Evolutionary conservation across 2,797 vertebrate species (phyloP), one percentile per base, ranked within the genome.

Genomic region (Clamator glandarius): DNA sequence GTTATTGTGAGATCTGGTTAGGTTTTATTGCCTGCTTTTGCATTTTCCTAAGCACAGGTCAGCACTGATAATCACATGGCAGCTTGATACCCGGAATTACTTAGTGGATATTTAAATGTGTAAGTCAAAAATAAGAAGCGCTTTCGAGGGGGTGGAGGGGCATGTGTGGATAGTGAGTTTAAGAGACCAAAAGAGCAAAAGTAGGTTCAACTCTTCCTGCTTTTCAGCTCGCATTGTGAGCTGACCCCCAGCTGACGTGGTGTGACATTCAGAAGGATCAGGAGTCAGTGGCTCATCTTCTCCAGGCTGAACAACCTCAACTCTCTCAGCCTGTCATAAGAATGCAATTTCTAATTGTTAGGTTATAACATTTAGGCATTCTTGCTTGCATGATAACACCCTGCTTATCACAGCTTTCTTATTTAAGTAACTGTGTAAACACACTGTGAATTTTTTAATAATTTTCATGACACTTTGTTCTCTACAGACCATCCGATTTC

Each of bases 401-500:
- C n/a, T 62, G 68, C 52, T 57, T 20, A 29, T 12, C 23, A 26
- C 42, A 64, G 76, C 11, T n/a, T 48, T 51, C 41, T 69, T 6
- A 5, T 2, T 25, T 31, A 42, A 8, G 62, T 42, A 58, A 39
- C 8, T 1, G 12, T 23, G 44, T 18, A 9, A 51, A 63, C 59
- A 29, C 16, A 4, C 20, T 14, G 1, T 11, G 64, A 61, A 17
- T 51, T 83, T 87, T 81, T 7, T 69, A 33, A 15, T 26, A 42
- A 11, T 41, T 86, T 74, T 64, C 21, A 4, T 41, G 44, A 79
- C 39, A 5, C 70, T 74, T 89, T 84, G 80, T 17, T 18, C 1
- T 74, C 91, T 90, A 81, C 97, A 99, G 99, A 99, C 99, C 0
- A 93, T 98, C 8, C 98, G 98, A 16, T 93, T 99, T 81, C 98